Evolutionary conservation across 1,140 invertebrate genomes (phyloP).

Genomic region (Diprion similis): DNA sequence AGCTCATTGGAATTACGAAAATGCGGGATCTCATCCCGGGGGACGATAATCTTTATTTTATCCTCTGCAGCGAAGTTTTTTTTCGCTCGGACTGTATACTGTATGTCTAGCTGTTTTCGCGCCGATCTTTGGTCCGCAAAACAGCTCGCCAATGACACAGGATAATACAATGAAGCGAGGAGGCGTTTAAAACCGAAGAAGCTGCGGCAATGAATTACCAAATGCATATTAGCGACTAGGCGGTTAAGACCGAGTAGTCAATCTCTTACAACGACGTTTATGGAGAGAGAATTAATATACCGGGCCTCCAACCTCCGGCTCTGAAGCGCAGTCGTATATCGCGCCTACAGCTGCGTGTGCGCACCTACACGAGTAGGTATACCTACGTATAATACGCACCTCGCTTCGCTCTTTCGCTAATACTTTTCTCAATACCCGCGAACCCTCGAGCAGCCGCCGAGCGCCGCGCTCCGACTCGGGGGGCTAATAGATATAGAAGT

Average conservation of each 20-base stretch:
- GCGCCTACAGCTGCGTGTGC: not conserved
- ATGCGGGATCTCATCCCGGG: too few species aligned
- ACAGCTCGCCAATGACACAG: constrained; percentile 8
- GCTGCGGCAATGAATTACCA: constrained; percentile 44
- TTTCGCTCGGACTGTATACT: too few species aligned
- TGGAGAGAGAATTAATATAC: constrained; percentile 63
- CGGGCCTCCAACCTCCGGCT: constrained; percentile 54
- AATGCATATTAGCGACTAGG: constrained; percentile 59
- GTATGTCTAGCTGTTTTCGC: too few species aligned
- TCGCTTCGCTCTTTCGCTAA: not conserved
- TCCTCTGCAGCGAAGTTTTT: too few species aligned
- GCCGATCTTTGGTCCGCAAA: too few species aligned
- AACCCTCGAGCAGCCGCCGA: not conserved
- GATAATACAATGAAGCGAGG: constrained; percentile 33
- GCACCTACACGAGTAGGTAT: not conserved
- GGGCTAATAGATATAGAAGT: too few species aligned
- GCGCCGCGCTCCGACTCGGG: too few species aligned
- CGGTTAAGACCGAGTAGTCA: constrained; percentile 61
- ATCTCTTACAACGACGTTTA: constrained; percentile 60
- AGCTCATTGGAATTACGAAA: too few species aligned
- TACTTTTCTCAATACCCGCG: not conserved
- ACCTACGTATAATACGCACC: too few species aligned
- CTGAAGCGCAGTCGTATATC: constrained; percentile 53
- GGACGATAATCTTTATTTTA: too few species aligned
- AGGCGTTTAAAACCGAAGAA: constrained; percentile 26